These are phyloP conservation scores for Apeira syringaria DNA, from an alignment of 2,888 invertebrate species.

Conservation along the genomic window DNA sequence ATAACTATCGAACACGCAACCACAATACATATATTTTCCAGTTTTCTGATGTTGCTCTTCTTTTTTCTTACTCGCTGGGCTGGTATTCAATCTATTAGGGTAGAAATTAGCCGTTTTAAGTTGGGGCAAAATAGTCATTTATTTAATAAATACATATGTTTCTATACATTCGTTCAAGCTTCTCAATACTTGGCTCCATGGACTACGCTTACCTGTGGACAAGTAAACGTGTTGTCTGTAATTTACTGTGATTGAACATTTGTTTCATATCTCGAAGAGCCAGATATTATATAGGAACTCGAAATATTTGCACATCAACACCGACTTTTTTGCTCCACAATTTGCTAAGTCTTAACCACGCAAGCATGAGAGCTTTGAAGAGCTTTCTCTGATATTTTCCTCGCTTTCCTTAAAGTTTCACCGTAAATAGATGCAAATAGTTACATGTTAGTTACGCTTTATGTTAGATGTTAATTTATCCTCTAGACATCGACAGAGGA, in stretches of 20 bases:
- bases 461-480: slow-evolving; percentile 58
- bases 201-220: too few species aligned
- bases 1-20: slow-evolving; percentile 35
- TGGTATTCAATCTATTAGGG: slow-evolving; percentile 21
- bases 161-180: too few species aligned
- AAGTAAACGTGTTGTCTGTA: too few species aligned
- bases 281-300: too few species aligned
- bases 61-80: slow-evolving; percentile 30
- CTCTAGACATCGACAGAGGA: slow-evolving; percentile 55
- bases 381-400: slow-evolving; percentile 30
- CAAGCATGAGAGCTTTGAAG: slow-evolving; percentile 33
- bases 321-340: slow-evolving; percentile 32
- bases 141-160: too few species aligned
- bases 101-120: slow-evolving; percentile 21
- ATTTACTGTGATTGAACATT: too few species aligned
- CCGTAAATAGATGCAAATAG: slow-evolving; percentile 36
- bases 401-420: slow-evolving; percentile 36
- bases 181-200: too few species aligned
- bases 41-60: slow-evolving; percentile 25
- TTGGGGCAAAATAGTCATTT: slow-evolving; percentile 30
- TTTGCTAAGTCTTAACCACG: slow-evolving; percentile 28
- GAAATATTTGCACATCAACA: too few species aligned
- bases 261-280: too few species aligned
- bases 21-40: slow-evolving; percentile 30
- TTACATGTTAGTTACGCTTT: slow-evolving; percentile 45